Base-by-base conservation (phyloP, 2,888 invertebrate species). In the Electrophaes corylata region DNA sequence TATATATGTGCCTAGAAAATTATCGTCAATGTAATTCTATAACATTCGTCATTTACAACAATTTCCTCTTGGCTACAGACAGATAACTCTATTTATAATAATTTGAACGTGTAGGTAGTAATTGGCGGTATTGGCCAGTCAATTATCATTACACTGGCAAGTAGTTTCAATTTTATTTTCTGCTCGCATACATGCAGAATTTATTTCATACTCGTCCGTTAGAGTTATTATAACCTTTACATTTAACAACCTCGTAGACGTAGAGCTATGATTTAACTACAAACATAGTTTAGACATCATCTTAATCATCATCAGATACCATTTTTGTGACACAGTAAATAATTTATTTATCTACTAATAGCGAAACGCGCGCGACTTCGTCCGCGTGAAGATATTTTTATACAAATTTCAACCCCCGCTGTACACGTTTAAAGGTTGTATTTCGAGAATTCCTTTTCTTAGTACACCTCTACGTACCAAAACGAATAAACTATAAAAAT, bases 51-150 rank as follows among this genome's bases (percentile, higher is more conserved):
- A 33, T 3, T 35, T 23, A 37, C 45, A 35, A 11, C 35, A n/a
- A 45, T 39, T 37, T 45, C 39, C 29, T 39, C 37, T 35, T 18
- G 35, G 12, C 23, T 44, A 44, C 40, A 49, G 44, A 37, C 44
- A 35, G 35, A 37, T 20, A 37, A 26, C 20, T 44, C 8, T 44
- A 37, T 48, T 16, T 39, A 37, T 16, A 12, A 14, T 14, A 35
- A 37, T 37, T 29, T 29, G 16, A 16, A 37, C 37, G 10, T 14
- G 37, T 10, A 10, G 16, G 16, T 37, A 37, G 37, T 8, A 16
- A 35, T 4, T 12, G 35, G 2, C 35, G n/a, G 6, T 39, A 31
- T 40, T 40, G 20, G 23, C 4, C 10, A 1, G 6, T 35, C 46
- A 46, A 46, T 35, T 33, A 45, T 31, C 26, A 31, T 16, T n/a